Percentiles rank a stretch among this genome's conserved stretches.
These are phyloP conservation scores for Didymodactylos carnosus DNA, from an alignment of 2,888 invertebrate genomes.

Conservation along the genomic window DNA sequence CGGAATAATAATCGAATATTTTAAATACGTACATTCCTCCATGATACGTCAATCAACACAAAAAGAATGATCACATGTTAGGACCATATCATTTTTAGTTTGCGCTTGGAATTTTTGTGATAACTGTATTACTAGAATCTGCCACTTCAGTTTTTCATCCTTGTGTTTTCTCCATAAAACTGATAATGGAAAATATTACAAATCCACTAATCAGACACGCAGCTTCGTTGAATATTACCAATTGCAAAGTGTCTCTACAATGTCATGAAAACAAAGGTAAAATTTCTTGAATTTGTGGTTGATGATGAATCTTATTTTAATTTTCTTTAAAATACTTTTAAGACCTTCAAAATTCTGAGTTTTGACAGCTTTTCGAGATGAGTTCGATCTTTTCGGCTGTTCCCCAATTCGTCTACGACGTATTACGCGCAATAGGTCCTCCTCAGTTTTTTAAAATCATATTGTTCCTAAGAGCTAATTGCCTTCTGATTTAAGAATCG, in stretches of 20 bases:
- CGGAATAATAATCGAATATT: slow-evolving; percentile 93
- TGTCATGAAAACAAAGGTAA: not conserved
- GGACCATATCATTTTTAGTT: slow-evolving; percentile 7
- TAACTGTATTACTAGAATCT: slow-evolving; percentile 60
- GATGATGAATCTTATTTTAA: slow-evolving; percentile 67
- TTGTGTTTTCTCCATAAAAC: slow-evolving; percentile 43
- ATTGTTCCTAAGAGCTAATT: no score
- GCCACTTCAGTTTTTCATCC: slow-evolving; percentile 79
- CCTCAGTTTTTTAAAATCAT: slow-evolving; percentile 64
- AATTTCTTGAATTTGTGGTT: no score
- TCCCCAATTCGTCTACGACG: slow-evolving; percentile 66
- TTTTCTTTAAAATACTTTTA: slow-evolving; percentile 96
- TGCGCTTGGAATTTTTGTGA: no score
- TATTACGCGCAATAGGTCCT: slow-evolving; percentile 54
- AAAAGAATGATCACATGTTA: not conserved
- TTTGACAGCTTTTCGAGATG: slow-evolving; percentile 83
- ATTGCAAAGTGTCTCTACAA: slow-evolving; percentile 34
- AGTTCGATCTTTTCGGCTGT: slow-evolving; percentile 95
- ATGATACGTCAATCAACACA: slow-evolving; percentile 18
- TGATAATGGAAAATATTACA: slow-evolving; percentile 39
- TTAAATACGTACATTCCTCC: slow-evolving; percentile 99
- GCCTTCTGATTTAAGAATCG: no score
- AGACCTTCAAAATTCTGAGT: slow-evolving; percentile 81
- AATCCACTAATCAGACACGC: slow-evolving; percentile 38
- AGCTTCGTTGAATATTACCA: slow-evolving; percentile 35